Percentiles rank a stretch among this genome's conserved stretches.
These are phyloP conservation scores for Equus przewalskii DNA, from an alignment of 2,113 vertebrate species.

Conservation along the genomic window DNA sequence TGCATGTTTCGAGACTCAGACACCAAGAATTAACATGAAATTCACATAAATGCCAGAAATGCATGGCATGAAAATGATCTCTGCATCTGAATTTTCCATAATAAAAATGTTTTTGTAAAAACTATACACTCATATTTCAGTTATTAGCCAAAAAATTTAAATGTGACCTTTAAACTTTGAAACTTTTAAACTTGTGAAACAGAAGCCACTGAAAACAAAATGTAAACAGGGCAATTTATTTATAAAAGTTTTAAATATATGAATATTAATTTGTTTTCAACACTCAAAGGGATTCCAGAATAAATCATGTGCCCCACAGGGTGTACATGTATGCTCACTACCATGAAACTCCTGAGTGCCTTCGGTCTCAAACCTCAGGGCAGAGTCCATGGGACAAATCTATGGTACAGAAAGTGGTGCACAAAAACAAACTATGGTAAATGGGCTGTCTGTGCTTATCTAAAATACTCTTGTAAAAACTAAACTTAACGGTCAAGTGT, in stretches of 20 bases:
- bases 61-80: neutral
- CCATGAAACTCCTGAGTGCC: no score
- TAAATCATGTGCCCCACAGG: neutral
- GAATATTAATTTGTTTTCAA: slow-evolving; percentile 28
- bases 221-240: neutral
- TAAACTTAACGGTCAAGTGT: neutral
- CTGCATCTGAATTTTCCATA: neutral
- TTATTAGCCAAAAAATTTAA: neutral
- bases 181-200: neutral
- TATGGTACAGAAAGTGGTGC: neutral
- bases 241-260: neutral
- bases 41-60: neutral
- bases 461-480: neutral
- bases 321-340: neutral
- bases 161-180: neutral
- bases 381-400: neutral
- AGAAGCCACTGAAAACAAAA: slow-evolving; percentile 45
- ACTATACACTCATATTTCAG: neutral
- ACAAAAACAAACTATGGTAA: neutral
- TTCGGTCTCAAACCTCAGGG: neutral
- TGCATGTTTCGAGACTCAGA: neutral
- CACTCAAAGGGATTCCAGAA: neutral
- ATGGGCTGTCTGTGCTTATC: neutral
- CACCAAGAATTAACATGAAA: neutral
- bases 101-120: neutral